Base-by-base conservation (phyloP, 2,888 invertebrate species). In the Ennomos fuscantarius region DNA sequence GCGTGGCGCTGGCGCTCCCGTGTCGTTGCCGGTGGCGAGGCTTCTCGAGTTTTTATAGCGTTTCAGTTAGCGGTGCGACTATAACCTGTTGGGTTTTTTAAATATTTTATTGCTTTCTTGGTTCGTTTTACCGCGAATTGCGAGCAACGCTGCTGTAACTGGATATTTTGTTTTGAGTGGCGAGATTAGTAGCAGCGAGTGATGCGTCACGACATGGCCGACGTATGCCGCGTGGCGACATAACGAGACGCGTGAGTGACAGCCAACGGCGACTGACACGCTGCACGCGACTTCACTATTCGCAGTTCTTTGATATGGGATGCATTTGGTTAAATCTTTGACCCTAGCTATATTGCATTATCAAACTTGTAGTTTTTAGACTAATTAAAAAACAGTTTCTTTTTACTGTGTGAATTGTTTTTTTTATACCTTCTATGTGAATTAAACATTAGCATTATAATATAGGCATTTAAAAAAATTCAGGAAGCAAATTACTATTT, bases 161-260 rank as follows among this genome's bases (percentile, higher is more conserved):
- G 68, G 83, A 85, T 84, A 81, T 75, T 78, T 78, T 80, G 79
- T 85, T 78, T 81, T 74, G 78, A 79, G 77, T 78, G 66, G 75
- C 62, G 74, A 78, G 85, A 84, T 84, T 82, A 87, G 78, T 67
- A 60, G 70, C 58, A 60, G 70, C 58, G 35, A 49, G 45, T 11
- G 44, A 41, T 9, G 51, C 33, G 71, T 64, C 65, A 71, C 66
- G 73, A 69, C 35, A 24, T 12, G 50, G 24, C 2, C 24, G 6
- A 43, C 12, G 43, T 31, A 36, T 69, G 82, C 70, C 82, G 78
- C 85, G 84, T 84, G 79, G 73, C 82, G 82, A 82, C 82, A 74
- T 89, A 88, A 90, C 87, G 78, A 80, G 89, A 89, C 88, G 80
- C 73, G 73, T 74, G 87, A 86, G 76, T 75, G 89, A 89, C 86